phyloP scores from a whole-genome alignment of 2,113 vertebrate genomes.

The Cercopithecus mona region DNA sequence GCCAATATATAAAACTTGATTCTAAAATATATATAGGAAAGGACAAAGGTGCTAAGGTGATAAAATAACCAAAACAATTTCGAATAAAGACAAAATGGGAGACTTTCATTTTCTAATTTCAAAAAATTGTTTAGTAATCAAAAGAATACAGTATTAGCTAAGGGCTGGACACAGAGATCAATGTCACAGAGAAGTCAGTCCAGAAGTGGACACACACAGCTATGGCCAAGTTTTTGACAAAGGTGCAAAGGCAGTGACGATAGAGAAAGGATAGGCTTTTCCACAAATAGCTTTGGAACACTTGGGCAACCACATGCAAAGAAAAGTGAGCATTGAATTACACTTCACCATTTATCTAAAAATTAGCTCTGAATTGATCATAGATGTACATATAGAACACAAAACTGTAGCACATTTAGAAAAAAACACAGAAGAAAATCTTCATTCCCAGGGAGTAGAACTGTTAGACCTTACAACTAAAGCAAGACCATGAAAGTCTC shows the following conservation, averaged over 20 bases:
- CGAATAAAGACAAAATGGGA: not conserved
- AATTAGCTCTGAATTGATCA: not conserved
- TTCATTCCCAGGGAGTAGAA: not conserved
- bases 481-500: not conserved
- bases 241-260: not conserved
- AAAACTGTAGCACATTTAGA: not conserved
- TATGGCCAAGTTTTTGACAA: not conserved
- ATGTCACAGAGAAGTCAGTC: not conserved
- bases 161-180: not conserved
- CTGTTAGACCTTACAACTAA: not conserved
- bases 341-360: not conserved
- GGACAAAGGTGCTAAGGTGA: not conserved
- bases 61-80: not conserved
- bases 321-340: not conserved
- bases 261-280: not conserved
- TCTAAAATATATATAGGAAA: not conserved
- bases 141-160: not conserved
- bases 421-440: not conserved
- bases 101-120: not conserved
- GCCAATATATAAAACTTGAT: not conserved
- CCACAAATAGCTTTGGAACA: not conserved
- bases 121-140: not conserved
- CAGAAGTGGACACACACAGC: not conserved
- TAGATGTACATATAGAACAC: not conserved
- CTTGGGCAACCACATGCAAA: not conserved